phyloP scores from a whole-genome alignment of 2,888 invertebrate genomes.

The Scaptomyza tumidula region DNA sequence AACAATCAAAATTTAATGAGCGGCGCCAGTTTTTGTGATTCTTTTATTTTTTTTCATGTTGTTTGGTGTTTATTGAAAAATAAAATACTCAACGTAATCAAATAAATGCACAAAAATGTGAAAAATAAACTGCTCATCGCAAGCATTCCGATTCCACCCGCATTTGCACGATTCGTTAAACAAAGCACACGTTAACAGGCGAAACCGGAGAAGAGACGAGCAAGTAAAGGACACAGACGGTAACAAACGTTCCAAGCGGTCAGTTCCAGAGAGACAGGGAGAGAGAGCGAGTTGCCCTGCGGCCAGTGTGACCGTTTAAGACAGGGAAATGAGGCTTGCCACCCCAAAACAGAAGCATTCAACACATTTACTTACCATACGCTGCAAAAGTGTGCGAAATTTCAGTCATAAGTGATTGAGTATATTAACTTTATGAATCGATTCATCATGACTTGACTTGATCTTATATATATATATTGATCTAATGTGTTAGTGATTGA shows the following conservation, averaged over 20 bases:
- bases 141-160: conserved; percentile 68
- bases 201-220: neutral
- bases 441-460: neutral
- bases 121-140: conserved; percentile 68
- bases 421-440: neutral
- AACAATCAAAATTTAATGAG: conserved; percentile 80
- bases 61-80: conserved; percentile 71
- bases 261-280: conserved; percentile 41
- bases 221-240: conserved; percentile 3
- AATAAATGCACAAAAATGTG: conserved; percentile 71
- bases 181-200: conserved; percentile 83
- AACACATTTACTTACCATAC: conserved; percentile 51
- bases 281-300: conserved; percentile 44
- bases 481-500: no score
- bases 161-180: conserved; percentile 85
- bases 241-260: conserved; percentile 42
- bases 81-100: conserved; percentile 70
- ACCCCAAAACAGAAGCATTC: conserved; percentile 19
- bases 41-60: neutral
- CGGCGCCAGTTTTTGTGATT: conserved; percentile 66
- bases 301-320: conserved; percentile 36
- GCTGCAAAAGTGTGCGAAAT: conserved; percentile 1
- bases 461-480: no score
- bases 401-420: neutral
- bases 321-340: conserved; percentile 23